These are phyloP conservation scores for Dryadula phaetusa DNA, from an alignment of 2,888 invertebrate genomes.

Conservation along the genomic window DNA sequence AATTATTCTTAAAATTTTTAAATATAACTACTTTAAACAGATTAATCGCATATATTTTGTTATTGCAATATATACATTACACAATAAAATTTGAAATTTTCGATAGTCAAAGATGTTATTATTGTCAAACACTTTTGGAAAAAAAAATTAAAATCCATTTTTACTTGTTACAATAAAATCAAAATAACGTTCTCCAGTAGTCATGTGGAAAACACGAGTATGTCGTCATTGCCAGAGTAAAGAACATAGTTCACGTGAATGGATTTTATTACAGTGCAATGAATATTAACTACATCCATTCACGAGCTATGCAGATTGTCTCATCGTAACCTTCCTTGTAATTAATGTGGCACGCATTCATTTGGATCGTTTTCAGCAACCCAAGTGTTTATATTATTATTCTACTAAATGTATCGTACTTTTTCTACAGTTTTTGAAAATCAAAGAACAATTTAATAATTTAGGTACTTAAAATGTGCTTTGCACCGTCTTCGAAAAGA, in stretches of 20 bases:
- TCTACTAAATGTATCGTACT: too few relatives aligned
- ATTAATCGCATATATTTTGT: too few relatives aligned
- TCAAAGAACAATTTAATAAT: not conserved
- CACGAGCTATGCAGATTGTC: constrained; percentile 45
- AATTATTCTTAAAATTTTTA: too few relatives aligned
- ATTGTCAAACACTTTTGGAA: too few relatives aligned
- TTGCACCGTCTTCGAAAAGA: not conserved
- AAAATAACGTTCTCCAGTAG: not conserved
- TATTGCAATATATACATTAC: too few relatives aligned
- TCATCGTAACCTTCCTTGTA: constrained; percentile 51
- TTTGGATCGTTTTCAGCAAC: not conserved
- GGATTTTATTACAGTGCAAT: constrained; percentile 45
- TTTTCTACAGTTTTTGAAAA: not conserved
- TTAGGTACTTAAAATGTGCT: not conserved
- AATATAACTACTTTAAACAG: too few relatives aligned
- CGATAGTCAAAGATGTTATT: too few relatives aligned
- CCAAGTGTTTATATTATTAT: not conserved
- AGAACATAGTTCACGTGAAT: constrained; percentile 46
- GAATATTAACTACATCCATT: constrained; percentile 47
- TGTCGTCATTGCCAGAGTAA: constrained; percentile 41
- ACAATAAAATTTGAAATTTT: too few relatives aligned
- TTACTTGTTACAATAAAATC: not conserved
- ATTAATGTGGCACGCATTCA: constrained; percentile 52
- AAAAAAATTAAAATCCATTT: not conserved
- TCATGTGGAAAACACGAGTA: not conserved